phyloP scores from a whole-genome alignment of 2,113 vertebrate species.

The Mormoops blainvillei region DNA sequence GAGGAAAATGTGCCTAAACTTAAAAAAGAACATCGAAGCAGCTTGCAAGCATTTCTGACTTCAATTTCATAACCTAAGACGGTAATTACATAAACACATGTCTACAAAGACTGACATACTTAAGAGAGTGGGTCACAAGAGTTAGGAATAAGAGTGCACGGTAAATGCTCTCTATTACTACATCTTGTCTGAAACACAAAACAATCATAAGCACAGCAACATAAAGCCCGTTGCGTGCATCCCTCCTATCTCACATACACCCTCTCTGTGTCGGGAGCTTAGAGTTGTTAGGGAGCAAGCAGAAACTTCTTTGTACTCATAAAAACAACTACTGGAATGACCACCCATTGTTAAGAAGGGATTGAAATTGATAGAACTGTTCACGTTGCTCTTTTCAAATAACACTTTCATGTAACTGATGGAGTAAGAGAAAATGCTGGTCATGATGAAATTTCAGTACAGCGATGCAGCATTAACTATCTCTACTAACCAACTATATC shows the following conservation, averaged over 20 bases:
- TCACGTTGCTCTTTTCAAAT: constrained; percentile 11
- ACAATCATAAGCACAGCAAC: not conserved
- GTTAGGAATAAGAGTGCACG: not conserved
- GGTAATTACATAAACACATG: not conserved
- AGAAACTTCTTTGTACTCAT: constrained; percentile 13
- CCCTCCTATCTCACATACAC: not conserved
- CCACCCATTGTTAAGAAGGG: not conserved
- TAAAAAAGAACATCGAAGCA: not conserved
- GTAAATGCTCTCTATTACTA: not conserved
- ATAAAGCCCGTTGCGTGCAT: not conserved
- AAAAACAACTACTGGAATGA: not conserved
- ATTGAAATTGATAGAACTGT: not conserved
- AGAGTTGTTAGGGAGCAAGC: not conserved
- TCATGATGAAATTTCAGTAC: constrained; percentile 16
- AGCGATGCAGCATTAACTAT: not conserved
- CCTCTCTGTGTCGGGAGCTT: not conserved
- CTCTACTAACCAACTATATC: not conserved
- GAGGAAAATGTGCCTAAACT: constrained; percentile 37
- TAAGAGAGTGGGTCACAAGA: not conserved
- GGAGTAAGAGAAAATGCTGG: not conserved
- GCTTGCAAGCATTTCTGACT: not conserved
- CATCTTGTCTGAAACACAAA: not conserved
- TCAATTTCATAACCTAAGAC: not conserved
- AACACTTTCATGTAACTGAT: not conserved
- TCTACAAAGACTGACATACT: not conserved